Percentiles rank a stretch among this genome's conserved stretches.
phyloP scores from a whole-genome alignment of 1,140 invertebrate genomes.

The Eulimnadia texana region DNA sequence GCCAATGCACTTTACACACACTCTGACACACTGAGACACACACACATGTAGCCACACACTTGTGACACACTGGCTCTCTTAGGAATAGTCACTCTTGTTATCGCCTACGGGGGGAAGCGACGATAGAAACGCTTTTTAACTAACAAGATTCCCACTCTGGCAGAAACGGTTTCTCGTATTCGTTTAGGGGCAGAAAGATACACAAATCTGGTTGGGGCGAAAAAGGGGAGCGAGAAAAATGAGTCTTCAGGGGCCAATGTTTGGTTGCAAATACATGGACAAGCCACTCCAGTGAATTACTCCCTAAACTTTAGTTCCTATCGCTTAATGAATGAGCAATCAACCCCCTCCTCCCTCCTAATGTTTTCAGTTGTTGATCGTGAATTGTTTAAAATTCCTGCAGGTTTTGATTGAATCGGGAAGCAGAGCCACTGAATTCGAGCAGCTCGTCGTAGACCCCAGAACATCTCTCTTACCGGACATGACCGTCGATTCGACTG shows the following conservation, averaged over 20 bases:
- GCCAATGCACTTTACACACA: neutral
- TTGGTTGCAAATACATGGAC: neutral
- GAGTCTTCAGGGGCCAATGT: neutral
- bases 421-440: conserved; percentile 53
- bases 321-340: neutral
- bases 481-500: conserved; percentile 58
- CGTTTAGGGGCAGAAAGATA: neutral
- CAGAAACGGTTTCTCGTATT: neutral
- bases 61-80: neutral
- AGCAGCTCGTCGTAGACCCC: conserved; percentile 52
- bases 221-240: neutral
- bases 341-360: neutral
- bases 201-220: neutral
- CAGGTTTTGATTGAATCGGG: conserved; percentile 46
- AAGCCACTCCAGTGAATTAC: neutral
- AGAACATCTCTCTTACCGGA: conserved; percentile 64
- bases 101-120: neutral
- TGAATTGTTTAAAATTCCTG: neutral
- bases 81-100: neutral
- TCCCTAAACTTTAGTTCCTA: neutral
- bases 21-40: too few species aligned
- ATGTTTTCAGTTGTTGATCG: neutral
- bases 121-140: neutral
- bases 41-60: too few species aligned
- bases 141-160: neutral